These are phyloP conservation scores for Pseudonaja textilis DNA, from an alignment of 2,113 vertebrate genomes.

Conservation along the genomic window DNA sequence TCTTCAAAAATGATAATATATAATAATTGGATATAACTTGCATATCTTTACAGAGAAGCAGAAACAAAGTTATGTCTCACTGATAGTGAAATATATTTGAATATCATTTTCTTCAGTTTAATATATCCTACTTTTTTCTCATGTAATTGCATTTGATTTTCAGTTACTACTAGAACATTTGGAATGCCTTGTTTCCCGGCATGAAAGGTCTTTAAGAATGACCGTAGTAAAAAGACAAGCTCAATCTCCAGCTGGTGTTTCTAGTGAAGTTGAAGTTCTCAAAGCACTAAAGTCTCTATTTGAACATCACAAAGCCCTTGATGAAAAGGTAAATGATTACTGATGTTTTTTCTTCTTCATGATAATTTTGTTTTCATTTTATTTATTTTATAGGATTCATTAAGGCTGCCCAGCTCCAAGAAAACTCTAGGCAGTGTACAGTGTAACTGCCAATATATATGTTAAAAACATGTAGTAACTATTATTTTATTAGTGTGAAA, in stretches of 20 bases:
- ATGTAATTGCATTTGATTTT: constrained; percentile 3
- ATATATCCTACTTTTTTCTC: not conserved
- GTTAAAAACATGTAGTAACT: not conserved
- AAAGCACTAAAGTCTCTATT: constrained; percentile 98
- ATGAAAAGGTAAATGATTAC: constrained; percentile 85
- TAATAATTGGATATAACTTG: not conserved
- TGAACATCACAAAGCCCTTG: constrained; percentile 97
- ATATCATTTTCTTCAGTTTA: not conserved
- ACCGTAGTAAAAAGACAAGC: constrained; percentile 95
- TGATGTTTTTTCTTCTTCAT: not conserved
- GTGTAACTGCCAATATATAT: not conserved
- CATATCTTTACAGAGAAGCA: too few species aligned
- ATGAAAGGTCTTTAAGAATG: constrained; percentile 94
- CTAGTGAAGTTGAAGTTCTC: constrained; percentile 96
- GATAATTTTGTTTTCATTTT: not conserved
- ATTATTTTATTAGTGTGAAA: not conserved
- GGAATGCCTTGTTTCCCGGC: constrained; percentile 94
- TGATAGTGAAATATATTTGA: not conserved
- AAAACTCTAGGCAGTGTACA: not conserved
- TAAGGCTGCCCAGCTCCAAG: not conserved
- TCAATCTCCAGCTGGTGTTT: constrained; percentile 94
- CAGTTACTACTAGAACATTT: constrained; percentile 92
- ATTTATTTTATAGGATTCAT: not conserved
- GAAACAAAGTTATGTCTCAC: not conserved
- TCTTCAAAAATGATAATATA: not conserved